phyloP scores from a whole-genome alignment of 2,888 invertebrate species.

The Stenchaetothrips biformis region DNA sequence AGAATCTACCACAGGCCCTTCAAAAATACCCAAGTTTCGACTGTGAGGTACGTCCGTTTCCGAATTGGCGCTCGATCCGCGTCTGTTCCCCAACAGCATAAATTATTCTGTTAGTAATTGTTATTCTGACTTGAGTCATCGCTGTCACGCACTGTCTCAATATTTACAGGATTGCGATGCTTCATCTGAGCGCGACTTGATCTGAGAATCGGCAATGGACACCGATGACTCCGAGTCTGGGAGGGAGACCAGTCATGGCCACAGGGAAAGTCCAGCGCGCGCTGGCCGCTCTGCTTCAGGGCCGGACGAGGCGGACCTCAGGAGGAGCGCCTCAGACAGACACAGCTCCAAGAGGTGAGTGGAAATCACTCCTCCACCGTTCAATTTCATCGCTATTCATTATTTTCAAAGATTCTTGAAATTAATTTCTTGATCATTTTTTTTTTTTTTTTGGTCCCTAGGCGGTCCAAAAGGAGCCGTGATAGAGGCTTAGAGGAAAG shows the following conservation, averaged over 20 bases:
- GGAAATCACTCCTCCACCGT: not conserved
- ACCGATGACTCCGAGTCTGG: not conserved
- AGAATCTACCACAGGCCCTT: too few relatives aligned
- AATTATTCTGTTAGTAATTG: too few relatives aligned
- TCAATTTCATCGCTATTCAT: not conserved
- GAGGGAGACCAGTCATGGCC: not conserved
- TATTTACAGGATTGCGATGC: too few relatives aligned
- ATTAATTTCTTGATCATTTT: not conserved
- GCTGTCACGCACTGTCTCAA: too few relatives aligned
- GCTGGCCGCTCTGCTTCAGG: not conserved
- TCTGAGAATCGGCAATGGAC: not conserved
- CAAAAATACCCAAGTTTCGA: too few relatives aligned
- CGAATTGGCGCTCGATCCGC: too few relatives aligned
- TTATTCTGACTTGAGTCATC: too few relatives aligned
- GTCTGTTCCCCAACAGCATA: too few relatives aligned
- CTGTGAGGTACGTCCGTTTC: too few relatives aligned
- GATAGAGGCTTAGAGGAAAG: not conserved
- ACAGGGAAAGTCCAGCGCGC: conserved; percentile 8
- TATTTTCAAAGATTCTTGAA: not conserved
- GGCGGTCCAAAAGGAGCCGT: not conserved
- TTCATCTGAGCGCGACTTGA: too few relatives aligned
- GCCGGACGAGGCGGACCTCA: not conserved
- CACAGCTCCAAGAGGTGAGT: not conserved
- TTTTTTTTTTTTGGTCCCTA: not conserved
- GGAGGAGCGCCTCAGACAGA: not conserved